These are phyloP conservation scores for Onychomys torridus DNA, from an alignment of 2,797 vertebrate species.

Conservation along the genomic window DNA sequence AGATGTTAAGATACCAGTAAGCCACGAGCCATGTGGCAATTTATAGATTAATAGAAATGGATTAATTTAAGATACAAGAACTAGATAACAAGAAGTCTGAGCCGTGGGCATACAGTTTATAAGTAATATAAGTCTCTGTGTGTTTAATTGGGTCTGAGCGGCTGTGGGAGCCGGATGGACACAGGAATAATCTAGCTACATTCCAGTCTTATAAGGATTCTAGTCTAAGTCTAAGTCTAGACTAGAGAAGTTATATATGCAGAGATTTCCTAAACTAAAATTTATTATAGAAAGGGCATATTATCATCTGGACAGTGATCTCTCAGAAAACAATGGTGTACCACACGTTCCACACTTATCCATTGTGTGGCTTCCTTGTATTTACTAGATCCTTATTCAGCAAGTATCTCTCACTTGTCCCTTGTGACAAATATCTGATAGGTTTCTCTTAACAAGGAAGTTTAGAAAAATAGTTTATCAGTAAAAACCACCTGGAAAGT, in stretches of 20 bases:
- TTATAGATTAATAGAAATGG: no score
- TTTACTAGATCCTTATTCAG: neutral
- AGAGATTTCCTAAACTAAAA: constrained; percentile 39
- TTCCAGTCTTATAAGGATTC: neutral
- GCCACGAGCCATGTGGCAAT: no score
- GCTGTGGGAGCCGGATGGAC: no score
- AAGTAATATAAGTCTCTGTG: no score
- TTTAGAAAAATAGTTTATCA: constrained; percentile 20
- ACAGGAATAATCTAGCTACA: no score
- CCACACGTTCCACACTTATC: neutral
- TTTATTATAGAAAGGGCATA: neutral
- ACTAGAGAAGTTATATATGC: neutral
- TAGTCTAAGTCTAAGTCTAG: neutral
- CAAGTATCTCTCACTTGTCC: neutral
- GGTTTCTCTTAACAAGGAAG: neutral
- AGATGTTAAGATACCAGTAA: no score
- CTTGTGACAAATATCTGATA: neutral
- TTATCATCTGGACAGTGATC: neutral
- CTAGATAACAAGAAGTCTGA: no score
- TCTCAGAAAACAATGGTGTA: neutral
- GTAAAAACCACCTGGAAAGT: neutral
- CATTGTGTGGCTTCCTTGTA: neutral
- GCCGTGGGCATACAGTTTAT: no score
- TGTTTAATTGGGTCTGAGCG: no score
- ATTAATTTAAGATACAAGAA: no score